Base-by-base conservation (phyloP, 1,140 invertebrate species). In the Belonocnema kinseyi region DNA sequence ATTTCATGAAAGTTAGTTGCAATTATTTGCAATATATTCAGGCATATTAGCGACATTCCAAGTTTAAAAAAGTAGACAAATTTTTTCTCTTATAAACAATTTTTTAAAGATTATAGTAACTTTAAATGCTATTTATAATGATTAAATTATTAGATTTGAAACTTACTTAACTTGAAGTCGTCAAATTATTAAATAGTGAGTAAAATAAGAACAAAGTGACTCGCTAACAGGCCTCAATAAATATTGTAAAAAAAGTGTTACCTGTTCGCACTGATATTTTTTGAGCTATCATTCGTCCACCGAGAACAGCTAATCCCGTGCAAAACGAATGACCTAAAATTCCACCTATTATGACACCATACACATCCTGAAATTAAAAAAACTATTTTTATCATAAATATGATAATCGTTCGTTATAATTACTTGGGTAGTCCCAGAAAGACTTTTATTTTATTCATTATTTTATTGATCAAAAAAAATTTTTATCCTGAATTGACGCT, bases 281-380 rank as follows among this genome's bases (percentile, higher is more conserved):
- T 90, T 98, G 97, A 70, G 99, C 98, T 77, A 99, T 96, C 91
- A 99, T 96, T 84, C 98, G 93, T 11, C 99, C 99, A 19, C 98
- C 98, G 79, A 99, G 93, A 58, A 99, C 99, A 85, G 99, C 98
- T 82, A 99, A 91, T 16, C 98, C 97, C 12, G 98, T 99, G 92
- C 98, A 99, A 72, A 99, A 92, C 11, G 95, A 95, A 92, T 99
- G 99, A 5, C 99, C 99, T 74, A 98, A 88, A 81, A 98, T 93
- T 52, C 98, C 98, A 26, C 99, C 99, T 70, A 98, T 86, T 76
- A 98, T 97, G 0, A 99, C 98, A 77, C 98, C 98, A 85, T 95
- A 94, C 16, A 98, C 95, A 93, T 99, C 94, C 95, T 98, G 88
- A 71, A 91, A 90, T 74, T 75, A 71, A 82, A 72, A 77, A 51